Conservation (phyloP, 2,888 invertebrate species). For the Drosophila flavopinicola region DNA sequence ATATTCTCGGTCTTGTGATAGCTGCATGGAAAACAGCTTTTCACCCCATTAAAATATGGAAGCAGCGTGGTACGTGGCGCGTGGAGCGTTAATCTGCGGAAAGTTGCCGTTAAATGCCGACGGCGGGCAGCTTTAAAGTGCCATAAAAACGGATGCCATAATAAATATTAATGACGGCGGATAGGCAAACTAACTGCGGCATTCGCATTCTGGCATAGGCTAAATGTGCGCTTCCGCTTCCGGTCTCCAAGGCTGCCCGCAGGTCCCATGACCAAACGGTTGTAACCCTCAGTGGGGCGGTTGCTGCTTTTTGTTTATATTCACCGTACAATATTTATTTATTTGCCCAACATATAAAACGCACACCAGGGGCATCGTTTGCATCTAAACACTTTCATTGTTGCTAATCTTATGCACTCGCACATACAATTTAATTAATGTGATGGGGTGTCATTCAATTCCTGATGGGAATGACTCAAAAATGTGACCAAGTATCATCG, state of each 20-base stretch:
- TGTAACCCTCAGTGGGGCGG: conserved; percentile 33
- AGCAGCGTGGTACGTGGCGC: background rate
- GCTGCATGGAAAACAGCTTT: conserved; percentile 30
- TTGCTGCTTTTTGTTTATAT: conserved; percentile 33
- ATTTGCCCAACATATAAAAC: conserved; percentile 61
- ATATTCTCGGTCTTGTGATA: conserved; percentile 7
- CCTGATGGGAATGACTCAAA: conserved; percentile 27
- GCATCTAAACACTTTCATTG: conserved; percentile 76
- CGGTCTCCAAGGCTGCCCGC: conserved; percentile 41
- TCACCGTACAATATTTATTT: conserved; percentile 70
- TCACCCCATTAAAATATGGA: conserved; percentile 49
- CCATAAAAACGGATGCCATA: conserved; percentile 58
- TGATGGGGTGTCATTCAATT: conserved; percentile 65
- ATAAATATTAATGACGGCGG: conserved; percentile 72
- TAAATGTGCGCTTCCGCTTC: conserved; percentile 55
- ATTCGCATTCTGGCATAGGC: conserved; percentile 32
- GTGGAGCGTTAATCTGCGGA: conserved; percentile 45
- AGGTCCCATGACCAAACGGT: conserved; percentile 12
- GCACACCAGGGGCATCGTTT: conserved; percentile 70
- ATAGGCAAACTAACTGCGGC: conserved; percentile 39
- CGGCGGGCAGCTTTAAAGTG: conserved; percentile 62
- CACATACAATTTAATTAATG: conserved; percentile 74
- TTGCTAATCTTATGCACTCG: conserved; percentile 67
- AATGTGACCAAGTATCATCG: conserved; percentile 25
- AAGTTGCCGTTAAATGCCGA: conserved; percentile 56